Evolutionary conservation across 2,113 vertebrate species (phyloP), one percentile per base, ranked within the genome.

Genomic region (Hypocryptadius cinnamomeus): DNA sequence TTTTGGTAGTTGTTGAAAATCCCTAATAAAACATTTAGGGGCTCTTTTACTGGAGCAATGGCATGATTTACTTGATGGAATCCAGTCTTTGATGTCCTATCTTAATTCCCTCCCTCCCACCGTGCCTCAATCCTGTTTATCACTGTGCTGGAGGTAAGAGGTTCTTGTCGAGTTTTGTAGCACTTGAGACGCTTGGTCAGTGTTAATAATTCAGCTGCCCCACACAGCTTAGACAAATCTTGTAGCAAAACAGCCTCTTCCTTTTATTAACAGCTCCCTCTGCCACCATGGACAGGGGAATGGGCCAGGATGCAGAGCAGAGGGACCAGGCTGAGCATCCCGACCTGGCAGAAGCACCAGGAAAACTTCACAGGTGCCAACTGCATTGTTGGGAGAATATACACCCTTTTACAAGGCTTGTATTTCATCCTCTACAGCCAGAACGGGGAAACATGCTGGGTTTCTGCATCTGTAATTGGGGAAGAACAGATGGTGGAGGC

Each of bases 21-120:
- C 94, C 96, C 95, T 97, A 97, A 98, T 97, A 97, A 98, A 98
- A 97, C 96, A 98, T 97, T 97, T 96, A 98, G 95, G 85, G 80
- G 44, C 93, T 96, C 96, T 97, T 93, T 96, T 44, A 44, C 95
- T 79, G 13, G 66, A 89, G 94, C 80, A 92, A 33, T 79, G 95
- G 92, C 96, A 94, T 94, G 94, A 97, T 97, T 96, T 94, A 93
- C 97, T 97, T 97, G 95, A 95, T 40, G 50, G 92, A 96, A 97
- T 91, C 92, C 72, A 79, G 92, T 82, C 94, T 97, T 93, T 92
- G 93, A 88, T 96, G 95, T 93, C 92, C 93, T 92, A 20, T 63
- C 95, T 95, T 96, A 93, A 83, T 94, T 96, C 95, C 85, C 60
- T 87, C 74, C 78, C 83, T 91, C 92, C 66, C 31, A 57, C 92